Evolutionary conservation across 2,797 vertebrate species (phyloP).

Genomic region (Acanthis flammea): DNA sequence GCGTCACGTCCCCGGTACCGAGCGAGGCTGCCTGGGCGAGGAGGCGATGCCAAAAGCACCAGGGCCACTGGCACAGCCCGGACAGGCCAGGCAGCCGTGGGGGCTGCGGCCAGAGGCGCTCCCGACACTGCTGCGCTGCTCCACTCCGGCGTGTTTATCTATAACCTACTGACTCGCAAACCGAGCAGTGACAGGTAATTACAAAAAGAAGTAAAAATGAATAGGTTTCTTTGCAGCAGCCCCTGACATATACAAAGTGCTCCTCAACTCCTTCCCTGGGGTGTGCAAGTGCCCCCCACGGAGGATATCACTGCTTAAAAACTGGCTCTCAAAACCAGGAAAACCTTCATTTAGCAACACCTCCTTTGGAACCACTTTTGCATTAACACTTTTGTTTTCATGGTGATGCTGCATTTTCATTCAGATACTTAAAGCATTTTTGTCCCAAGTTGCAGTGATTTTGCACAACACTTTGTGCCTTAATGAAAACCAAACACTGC

Average conservation of each 20-base stretch:
- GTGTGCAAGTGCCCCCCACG: accelerated
- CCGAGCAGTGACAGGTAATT: neutral
- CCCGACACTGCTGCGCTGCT: neutral
- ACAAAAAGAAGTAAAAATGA: neutral
- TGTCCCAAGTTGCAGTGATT: neutral
- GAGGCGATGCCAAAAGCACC: neutral
- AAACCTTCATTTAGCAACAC: neutral
- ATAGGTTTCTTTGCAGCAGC: neutral
- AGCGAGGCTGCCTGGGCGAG: accelerated
- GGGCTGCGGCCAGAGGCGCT: neutral
- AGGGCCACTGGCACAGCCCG: neutral
- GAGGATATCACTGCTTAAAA: accelerated
- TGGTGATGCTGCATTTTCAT: neutral
- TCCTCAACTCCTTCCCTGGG: accelerated
- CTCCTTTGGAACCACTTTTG: accelerated
- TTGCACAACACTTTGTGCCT: neutral
- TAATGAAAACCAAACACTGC: neutral
- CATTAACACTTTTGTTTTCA: neutral
- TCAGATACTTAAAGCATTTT: neutral
- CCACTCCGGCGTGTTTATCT: accelerated
- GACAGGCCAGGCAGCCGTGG: accelerated
- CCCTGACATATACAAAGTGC: neutral
- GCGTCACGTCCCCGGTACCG: accelerated
- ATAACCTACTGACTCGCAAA: accelerated
- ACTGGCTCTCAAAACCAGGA: neutral